These are phyloP conservation scores for Eufriesea mexicana DNA, from an alignment of 1,140 invertebrate species.

Conservation along the genomic window DNA sequence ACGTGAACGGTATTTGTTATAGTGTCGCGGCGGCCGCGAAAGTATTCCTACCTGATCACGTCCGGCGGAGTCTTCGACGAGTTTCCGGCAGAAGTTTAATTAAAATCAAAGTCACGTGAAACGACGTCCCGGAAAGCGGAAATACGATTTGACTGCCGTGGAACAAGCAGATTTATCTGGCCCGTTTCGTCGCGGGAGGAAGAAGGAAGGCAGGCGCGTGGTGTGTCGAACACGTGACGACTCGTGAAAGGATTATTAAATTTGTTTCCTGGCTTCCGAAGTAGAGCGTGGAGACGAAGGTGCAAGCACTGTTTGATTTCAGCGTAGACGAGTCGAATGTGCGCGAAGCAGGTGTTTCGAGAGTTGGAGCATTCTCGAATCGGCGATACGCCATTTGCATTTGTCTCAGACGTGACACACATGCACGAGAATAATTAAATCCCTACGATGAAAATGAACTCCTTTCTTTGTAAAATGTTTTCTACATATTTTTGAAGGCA, in stretches of 20 bases:
- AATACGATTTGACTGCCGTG: conserved; percentile 13
- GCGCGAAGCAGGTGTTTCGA: no score
- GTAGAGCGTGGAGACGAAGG: no score
- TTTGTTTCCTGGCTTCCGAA: neutral
- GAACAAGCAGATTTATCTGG: conserved; percentile 19
- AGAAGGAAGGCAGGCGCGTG: neutral
- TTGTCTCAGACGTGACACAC: no score
- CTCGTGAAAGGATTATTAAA: neutral
- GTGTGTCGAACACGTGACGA: neutral
- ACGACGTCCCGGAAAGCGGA: conserved; percentile 27
- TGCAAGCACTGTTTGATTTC: no score
- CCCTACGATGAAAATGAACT: no score
- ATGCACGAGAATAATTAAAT: no score
- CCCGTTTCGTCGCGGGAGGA: neutral
- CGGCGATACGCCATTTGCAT: no score
- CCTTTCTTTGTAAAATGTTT: no score
- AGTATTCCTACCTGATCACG: conserved; percentile 48
- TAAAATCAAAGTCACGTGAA: conserved; percentile 51
- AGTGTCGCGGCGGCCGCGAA: conserved; percentile 20
- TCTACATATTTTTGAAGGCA: no score
- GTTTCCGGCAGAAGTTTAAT: conserved; percentile 47
- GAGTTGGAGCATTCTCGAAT: no score
- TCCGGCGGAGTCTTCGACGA: conserved; percentile 22
- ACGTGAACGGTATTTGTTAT: conserved; percentile 37
- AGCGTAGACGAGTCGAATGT: no score